phyloP scores from a whole-genome alignment of 2,797 vertebrate genomes.

The Miopithecus talapoin region DNA sequence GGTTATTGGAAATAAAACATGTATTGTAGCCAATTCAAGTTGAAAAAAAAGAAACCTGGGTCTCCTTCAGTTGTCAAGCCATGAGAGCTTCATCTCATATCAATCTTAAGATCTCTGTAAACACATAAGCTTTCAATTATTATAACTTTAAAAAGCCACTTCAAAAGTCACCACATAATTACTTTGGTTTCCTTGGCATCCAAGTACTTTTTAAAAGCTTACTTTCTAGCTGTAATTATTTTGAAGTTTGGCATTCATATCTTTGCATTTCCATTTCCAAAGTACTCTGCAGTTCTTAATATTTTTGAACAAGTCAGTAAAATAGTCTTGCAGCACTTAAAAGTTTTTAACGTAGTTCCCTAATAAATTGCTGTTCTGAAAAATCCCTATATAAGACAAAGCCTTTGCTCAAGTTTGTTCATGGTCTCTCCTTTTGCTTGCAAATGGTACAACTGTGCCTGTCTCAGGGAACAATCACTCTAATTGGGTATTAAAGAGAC shows the following conservation, averaged over 20 bases:
- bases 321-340: not conserved
- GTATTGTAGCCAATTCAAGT: not conserved
- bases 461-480: not conserved
- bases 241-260: not conserved
- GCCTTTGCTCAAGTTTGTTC: not conserved
- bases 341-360: not conserved
- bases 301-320: not conserved
- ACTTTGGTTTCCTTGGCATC: not conserved
- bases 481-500: not conserved
- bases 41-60: not conserved
- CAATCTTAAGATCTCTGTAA: not conserved
- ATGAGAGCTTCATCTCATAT: not conserved
- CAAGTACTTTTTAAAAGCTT: conserved; percentile 21
- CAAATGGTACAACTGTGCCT: not conserved
- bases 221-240: conserved; percentile 17
- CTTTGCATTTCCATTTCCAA: conserved; percentile 53
- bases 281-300: not conserved
- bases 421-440: not conserved
- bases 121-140: not conserved
- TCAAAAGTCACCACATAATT: not conserved
- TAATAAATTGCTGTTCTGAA: not conserved
- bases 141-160: not conserved
- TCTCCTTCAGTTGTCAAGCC: not conserved
- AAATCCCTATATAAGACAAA: not conserved
- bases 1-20: not conserved